phyloP scores from a whole-genome alignment of 2,888 invertebrate genomes.

The Himalopsyche tibetana region DNA sequence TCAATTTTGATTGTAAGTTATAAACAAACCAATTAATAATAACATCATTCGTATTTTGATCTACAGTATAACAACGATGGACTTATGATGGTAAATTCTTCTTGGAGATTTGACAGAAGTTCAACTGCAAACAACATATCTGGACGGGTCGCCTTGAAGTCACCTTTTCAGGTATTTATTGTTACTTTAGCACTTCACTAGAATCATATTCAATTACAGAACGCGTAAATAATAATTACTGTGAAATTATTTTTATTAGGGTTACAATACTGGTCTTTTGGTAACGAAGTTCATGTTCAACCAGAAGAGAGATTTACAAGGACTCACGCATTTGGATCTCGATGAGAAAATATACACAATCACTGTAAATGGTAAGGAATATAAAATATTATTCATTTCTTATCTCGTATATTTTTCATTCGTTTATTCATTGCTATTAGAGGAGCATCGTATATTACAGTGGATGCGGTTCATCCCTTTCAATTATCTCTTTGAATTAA shows the following conservation, averaged over 20 bases:
- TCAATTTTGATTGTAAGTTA: not conserved
- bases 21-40: not conserved
- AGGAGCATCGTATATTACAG: too few relatives aligned
- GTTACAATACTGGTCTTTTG: slow-evolving; percentile 82
- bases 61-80: slow-evolving; percentile 82
- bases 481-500: too few relatives aligned
- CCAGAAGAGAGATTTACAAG: slow-evolving; percentile 80
- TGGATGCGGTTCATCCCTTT: not conserved
- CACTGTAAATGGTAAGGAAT: slow-evolving; percentile 77
- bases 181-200: not conserved
- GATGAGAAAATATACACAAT: slow-evolving; percentile 84
- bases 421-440: not conserved
- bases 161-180: slow-evolving; percentile 78
- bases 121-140: slow-evolving; percentile 80
- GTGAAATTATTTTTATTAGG: slow-evolving; percentile 70
- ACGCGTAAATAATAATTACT: not conserved
- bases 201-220: not conserved
- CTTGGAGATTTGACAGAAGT: slow-evolving; percentile 81
- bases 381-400: too few relatives aligned
- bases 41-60: not conserved
- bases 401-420: not conserved
- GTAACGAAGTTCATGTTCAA: slow-evolving; percentile 81
- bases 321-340: slow-evolving; percentile 83
- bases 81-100: slow-evolving; percentile 81
- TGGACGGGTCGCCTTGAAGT: slow-evolving; percentile 80